Base-by-base conservation (phyloP, 2,113 vertebrate genomes). In the Seriola aureovittata region DNA sequence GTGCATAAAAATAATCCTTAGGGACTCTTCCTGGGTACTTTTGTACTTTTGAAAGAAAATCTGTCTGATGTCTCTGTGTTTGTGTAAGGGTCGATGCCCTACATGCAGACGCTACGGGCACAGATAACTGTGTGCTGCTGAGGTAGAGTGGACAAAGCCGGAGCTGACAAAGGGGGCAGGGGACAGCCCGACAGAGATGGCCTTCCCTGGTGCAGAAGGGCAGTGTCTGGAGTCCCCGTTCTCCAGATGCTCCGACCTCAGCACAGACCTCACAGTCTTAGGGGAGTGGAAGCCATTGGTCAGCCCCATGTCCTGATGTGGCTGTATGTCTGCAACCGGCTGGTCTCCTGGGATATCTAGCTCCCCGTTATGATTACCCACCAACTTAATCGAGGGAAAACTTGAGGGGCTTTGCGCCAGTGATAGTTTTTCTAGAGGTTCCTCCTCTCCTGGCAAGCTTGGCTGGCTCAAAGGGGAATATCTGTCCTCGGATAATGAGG, bases 231-330 rank as follows among this genome's bases (percentile, higher is more conserved):
- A 95, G 74, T 95, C 95, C 85, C 93, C 79, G 0, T 95, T 96
- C 84, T 93, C 94, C 85, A 93, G 73, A 0, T 78, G 92, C 89
- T 93, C 90, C 8, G 89, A 81, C 81, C 78, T 88, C 78, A 83
- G 65, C 70, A 80, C 79, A 13, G 80, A 52, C 36, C 62, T 71
- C 71, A 87, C 75, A 7, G 69, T 78, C 77, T 90, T 89, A 6
- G 93, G 92, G 62, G 93, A 93, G 88, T 96, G 96, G 92, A 96
- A 96, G 79, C 96, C 97, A n/a, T 96, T 97, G 82, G 95, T 95
- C 16, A 96, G 93, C 79, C 93, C 93, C 44, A 0, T 75, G 82
- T 64, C 85, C 57, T 83, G 81, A 62, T 84, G 62, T 0, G 89
- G 78, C 71, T 85, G 93, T 40, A 54, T 8, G 60, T 71, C 83